phyloP scores from a whole-genome alignment of 2,888 invertebrate genomes.

The Archips xylosteana region DNA sequence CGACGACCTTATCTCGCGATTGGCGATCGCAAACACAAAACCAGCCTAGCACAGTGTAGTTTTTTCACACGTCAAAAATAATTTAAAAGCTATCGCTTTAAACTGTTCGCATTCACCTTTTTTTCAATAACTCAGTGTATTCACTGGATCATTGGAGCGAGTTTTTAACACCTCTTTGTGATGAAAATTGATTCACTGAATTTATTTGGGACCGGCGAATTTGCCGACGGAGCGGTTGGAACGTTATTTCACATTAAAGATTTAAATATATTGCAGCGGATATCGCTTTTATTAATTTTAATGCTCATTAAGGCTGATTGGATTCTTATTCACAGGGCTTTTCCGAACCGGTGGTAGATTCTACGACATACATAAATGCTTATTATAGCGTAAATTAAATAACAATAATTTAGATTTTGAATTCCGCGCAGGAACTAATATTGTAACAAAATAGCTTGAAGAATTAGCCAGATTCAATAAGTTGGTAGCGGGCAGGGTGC shows the following conservation, averaged over 20 bases:
- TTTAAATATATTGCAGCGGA: slow-evolving; percentile 8
- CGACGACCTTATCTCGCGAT: background rate
- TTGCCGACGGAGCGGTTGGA: background rate
- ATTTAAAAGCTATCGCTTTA: slow-evolving; percentile 1
- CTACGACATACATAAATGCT: too few species aligned
- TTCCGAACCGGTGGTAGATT: too few species aligned
- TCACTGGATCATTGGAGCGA: slow-evolving; percentile 20
- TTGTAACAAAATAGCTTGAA: too few species aligned
- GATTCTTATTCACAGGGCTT: too few species aligned
- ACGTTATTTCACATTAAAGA: background rate
- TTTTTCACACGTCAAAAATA: background rate
- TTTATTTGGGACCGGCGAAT: slow-evolving; percentile 4
- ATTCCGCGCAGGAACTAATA: too few species aligned
- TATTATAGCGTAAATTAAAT: too few species aligned
- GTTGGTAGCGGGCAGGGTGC: too few species aligned
- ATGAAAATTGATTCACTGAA: slow-evolving; percentile 30
- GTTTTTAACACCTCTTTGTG: slow-evolving; percentile 38
- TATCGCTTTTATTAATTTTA: background rate
- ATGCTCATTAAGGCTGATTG: background rate
- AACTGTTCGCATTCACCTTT: background rate
- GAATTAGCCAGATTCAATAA: too few species aligned
- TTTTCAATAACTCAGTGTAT: slow-evolving; percentile 12
- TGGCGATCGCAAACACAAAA: background rate
- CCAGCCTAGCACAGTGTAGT: background rate
- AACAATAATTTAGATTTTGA: too few species aligned